phyloP scores from a whole-genome alignment of 2,797 vertebrate species.

The Falco peregrinus region DNA sequence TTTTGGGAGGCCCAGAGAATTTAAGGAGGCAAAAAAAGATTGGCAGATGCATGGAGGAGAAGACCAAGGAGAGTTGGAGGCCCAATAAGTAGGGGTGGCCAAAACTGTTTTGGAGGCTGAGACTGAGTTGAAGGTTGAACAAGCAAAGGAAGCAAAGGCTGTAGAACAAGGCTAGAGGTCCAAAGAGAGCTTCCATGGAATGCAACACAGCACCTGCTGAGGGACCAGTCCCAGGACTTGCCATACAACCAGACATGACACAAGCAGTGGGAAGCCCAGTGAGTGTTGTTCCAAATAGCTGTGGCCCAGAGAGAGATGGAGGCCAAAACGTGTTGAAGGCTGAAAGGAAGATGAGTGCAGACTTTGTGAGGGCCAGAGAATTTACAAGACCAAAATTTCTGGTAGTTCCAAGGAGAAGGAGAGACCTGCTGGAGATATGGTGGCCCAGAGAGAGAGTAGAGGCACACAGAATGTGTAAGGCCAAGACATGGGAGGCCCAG shows the following conservation, averaged over 20 bases:
- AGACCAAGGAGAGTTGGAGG: not conserved
- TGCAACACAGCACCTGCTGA: not conserved
- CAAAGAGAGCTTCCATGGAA: not conserved
- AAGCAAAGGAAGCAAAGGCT: not conserved
- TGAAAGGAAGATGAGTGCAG: not conserved
- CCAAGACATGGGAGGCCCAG: not conserved
- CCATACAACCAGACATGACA: too few relatives aligned
- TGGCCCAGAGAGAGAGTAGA: not conserved
- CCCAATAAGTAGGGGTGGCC: not conserved
- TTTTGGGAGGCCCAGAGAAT: too few relatives aligned
- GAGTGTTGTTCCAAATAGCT: not conserved
- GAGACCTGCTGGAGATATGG: too few relatives aligned
- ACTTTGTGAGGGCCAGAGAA: not conserved
- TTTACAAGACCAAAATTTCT: not conserved
- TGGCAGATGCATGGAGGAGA: not conserved
- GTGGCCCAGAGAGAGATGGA: not conserved
- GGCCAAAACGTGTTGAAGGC: not conserved
- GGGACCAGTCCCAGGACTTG: not conserved
- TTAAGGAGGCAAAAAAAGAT: not conserved
- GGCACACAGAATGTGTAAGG: not conserved
- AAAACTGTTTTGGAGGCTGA: not conserved
- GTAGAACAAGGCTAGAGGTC: not conserved
- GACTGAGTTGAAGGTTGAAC: not conserved
- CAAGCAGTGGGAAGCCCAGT: not conserved
- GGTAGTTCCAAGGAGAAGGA: not conserved